Evolutionary conservation across 2,797 vertebrate species (phyloP).

Genomic region (Okamejei kenojei): DNA sequence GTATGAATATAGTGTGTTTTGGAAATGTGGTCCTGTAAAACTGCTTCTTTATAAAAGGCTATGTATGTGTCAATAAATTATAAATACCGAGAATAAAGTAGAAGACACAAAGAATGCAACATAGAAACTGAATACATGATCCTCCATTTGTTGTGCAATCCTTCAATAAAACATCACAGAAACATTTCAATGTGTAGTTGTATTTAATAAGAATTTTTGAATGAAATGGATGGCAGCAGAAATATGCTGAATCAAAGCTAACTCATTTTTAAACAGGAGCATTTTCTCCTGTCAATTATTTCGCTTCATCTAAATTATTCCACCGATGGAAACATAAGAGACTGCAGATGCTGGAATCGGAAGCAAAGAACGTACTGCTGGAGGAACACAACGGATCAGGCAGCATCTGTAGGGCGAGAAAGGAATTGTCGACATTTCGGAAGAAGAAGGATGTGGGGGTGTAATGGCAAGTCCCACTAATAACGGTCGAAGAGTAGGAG

Average conservation of each 20-base stretch:
- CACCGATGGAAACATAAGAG: too few relatives aligned
- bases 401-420: too few relatives aligned
- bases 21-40: constrained; percentile 36
- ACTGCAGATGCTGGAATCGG: too few relatives aligned
- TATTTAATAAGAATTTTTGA: constrained; percentile 21
- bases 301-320: too few relatives aligned
- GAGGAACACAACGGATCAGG: too few relatives aligned
- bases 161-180: constrained; percentile 44
- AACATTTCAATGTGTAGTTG: constrained; percentile 13
- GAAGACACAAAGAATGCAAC: constrained; percentile 38
- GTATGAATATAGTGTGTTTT: constrained; percentile 33
- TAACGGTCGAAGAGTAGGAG: too few relatives aligned
- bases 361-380: too few relatives aligned
- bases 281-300: too few relatives aligned
- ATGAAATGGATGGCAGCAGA: not conserved
- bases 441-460: too few relatives aligned
- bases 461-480: too few relatives aligned
- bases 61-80: constrained; percentile 42
- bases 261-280: not conserved
- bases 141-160: constrained; percentile 55
- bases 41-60: constrained; percentile 28
- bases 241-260: not conserved
- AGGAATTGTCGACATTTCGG: too few relatives aligned
- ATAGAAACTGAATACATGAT: constrained; percentile 48
- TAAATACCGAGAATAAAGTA: constrained; percentile 42